These are phyloP conservation scores for Volucella zonaria DNA, from an alignment of 2,888 invertebrate genomes.

Conservation along the genomic window DNA sequence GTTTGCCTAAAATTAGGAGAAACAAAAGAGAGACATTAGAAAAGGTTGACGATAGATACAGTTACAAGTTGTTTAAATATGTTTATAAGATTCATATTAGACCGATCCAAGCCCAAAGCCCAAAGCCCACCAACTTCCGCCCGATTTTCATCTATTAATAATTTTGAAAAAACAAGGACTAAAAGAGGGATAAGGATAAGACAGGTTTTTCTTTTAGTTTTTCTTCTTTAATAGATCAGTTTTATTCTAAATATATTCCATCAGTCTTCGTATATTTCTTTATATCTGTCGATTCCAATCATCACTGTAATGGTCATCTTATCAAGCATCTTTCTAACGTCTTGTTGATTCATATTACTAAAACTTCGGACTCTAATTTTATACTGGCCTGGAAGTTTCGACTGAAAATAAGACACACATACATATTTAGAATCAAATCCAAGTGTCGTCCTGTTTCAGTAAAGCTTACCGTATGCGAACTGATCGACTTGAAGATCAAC, in stretches of 20 bases:
- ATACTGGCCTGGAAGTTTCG: conserved; percentile 38
- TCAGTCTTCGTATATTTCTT: conserved; percentile 48
- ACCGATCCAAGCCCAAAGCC: conserved; percentile 49
- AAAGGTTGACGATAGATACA: neutral
- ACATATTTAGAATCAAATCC: conserved; percentile 21
- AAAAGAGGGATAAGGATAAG: conserved; percentile 14
- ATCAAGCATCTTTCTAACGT: conserved; percentile 49
- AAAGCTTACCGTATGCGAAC: conserved; percentile 54
- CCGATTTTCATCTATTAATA: neutral
- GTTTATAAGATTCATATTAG: neutral
- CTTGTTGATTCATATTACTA: conserved; percentile 24
- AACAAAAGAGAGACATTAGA: conserved; percentile 44
- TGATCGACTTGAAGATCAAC: conserved; percentile 52
- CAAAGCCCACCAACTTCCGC: conserved; percentile 17
- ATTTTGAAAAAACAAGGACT: neutral
- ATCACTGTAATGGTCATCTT: conserved; percentile 40
- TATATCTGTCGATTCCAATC: conserved; percentile 40
- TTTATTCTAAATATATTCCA: neutral
- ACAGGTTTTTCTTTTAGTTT: conserved; percentile 13
- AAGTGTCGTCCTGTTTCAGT: neutral
- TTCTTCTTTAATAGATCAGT: conserved; percentile 4
- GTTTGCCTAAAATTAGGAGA: conserved; percentile 75
- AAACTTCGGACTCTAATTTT: conserved; percentile 50
- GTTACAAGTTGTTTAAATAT: conserved; percentile 11
- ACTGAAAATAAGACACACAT: conserved; percentile 56